Percentiles rank a stretch among this genome's conserved stretches.
phyloP scores from a whole-genome alignment of 2,113 vertebrate genomes.

The Daboia siamensis region DNA sequence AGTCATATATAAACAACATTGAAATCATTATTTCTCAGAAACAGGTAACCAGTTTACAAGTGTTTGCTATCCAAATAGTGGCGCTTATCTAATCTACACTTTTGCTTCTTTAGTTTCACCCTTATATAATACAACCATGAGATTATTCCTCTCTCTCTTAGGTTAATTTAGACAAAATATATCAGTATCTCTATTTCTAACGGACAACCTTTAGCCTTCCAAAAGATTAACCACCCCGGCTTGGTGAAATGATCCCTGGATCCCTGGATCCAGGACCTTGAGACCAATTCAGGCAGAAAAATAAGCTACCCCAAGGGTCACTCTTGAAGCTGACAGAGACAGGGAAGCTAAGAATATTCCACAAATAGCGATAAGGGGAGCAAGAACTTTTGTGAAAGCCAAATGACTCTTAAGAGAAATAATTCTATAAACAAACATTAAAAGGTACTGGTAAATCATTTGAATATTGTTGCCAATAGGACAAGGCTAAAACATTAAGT shows the following conservation, averaged over 20 bases:
- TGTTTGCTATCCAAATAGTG: not conserved
- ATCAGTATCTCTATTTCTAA: not conserved
- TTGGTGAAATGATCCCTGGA: not conserved
- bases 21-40: not conserved
- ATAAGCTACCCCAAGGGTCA: not conserved
- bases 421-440: no score
- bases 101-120: not conserved
- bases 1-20: not conserved
- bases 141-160: not conserved
- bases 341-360: not conserved
- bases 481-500: no score
- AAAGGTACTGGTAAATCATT: no score
- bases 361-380: not conserved
- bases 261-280: not conserved
- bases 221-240: not conserved
- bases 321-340: not conserved
- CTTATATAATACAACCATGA: not conserved
- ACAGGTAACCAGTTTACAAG: not conserved
- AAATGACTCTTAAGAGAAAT: no score
- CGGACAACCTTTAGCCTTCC: not conserved
- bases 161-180: not conserved
- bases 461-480: no score
- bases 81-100: not conserved
- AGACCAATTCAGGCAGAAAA: not conserved
- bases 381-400: no score